Base-by-base conservation (phyloP, 37 sponge, comb jelly and placozoan genomes). In the Ianthella basta region DNA sequence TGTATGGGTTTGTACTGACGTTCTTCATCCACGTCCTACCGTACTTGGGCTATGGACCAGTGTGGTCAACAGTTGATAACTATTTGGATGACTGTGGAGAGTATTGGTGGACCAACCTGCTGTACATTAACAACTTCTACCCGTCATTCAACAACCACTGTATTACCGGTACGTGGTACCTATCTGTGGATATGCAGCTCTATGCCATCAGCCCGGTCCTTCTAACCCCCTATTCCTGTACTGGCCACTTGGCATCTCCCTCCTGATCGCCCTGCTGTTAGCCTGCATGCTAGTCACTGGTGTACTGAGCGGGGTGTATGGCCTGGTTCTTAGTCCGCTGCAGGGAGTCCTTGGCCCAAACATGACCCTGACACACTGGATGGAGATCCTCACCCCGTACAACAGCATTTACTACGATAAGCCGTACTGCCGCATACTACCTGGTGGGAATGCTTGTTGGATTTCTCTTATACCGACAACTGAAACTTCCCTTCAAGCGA, bases 41-140 rank as follows among this genome's bases (percentile, higher is more conserved):
- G 1, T 88, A 60, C 74, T 15, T 88, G 16, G 89, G 84, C 24
- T 19, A 67, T 24, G 89, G 89, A 32, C 89, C 89, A 38, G 18
- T 84, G 6, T 88, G 83, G 79, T 75, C 56, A 15, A 33, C 50
- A 18, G 68, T 80, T 30, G 40, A 33, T 25, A 13, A 59, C 10
- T 15, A 23, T 12, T 0, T 15, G 0, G 65, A 82, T 10, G 35
- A 12, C n/a, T 97, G 97, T 77, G 60, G 83, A 1, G 57, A 85
- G 56, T 94, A 95, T 60, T 97, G 98, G 98, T 95, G 98, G 94
- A 89, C 98, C 12, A 95, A 95, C 44, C 29, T 93, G 18, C 84
- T 97, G 39, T 97, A 93, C 88, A 95, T 97, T 29, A 95, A 97
- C 81, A 97, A 95, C 73, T 87, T 97, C 38, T 97, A 93, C 74